Conservation (phyloP, 2,797 vertebrate species). For the Caiman crocodilus region DNA sequence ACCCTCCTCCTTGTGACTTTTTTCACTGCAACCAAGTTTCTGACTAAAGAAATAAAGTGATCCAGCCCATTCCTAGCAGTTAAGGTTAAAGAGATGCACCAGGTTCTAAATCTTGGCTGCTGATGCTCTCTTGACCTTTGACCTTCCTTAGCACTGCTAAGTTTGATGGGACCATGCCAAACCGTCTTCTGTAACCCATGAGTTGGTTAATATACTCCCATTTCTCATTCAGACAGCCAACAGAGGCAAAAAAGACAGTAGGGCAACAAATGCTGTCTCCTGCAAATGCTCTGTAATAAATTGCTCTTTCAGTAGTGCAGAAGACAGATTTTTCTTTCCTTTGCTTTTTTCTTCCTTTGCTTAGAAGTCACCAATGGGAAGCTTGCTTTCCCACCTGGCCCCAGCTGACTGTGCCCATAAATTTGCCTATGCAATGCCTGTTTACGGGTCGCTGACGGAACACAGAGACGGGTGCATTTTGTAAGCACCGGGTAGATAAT, state of each 20-base stretch:
- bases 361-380: conserved; percentile 77
- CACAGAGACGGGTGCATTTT: conserved; percentile 81
- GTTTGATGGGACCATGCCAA: conserved; percentile 83
- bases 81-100: conserved; percentile 71
- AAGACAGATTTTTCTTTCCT: conserved; percentile 91
- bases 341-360: conserved; percentile 74
- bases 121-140: conserved; percentile 78
- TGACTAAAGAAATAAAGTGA: conserved; percentile 60
- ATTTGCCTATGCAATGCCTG: conserved; percentile 82
- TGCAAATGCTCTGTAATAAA: conserved; percentile 93
- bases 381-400: conserved; percentile 81
- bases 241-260: conserved; percentile 86
- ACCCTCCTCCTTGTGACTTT: background rate
- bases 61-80: conserved; percentile 69
- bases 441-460: conserved; percentile 85
- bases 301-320: conserved; percentile 91
- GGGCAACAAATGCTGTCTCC: conserved; percentile 93
- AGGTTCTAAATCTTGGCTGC: conserved; percentile 64
- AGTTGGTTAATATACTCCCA: conserved; percentile 87
- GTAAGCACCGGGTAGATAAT: conserved; percentile 85
- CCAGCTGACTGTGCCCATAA: conserved; percentile 82
- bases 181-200: conserved; percentile 79
- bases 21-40: conserved; percentile 54
- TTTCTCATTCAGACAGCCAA: conserved; percentile 92
- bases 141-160: conserved; percentile 77